Conservation (phyloP, 2,113 vertebrate species). For the Melanostigma gelatinosum region DNA sequence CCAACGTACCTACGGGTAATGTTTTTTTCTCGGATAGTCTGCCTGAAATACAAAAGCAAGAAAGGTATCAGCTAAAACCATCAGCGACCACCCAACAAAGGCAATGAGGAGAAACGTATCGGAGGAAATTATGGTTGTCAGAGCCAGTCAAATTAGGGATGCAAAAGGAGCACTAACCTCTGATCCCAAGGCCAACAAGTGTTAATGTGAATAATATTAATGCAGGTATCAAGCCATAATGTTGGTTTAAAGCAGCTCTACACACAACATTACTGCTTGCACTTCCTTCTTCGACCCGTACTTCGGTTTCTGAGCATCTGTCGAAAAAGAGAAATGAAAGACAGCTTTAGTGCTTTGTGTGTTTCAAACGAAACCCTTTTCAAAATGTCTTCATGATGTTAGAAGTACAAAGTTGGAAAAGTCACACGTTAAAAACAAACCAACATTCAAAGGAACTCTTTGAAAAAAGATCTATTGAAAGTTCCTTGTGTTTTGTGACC, state of each 20-base stretch:
- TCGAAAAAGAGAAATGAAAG: not conserved
- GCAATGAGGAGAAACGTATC: not conserved
- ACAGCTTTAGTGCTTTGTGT: not conserved
- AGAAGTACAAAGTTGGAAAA: not conserved
- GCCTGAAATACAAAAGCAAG: slow-evolving; percentile 6
- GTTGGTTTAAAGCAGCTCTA: accelerated
- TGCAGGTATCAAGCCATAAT: accelerated
- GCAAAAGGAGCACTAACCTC: not conserved
- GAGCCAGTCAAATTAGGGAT: not conserved
- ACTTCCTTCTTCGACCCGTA: not conserved
- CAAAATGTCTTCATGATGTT: not conserved
- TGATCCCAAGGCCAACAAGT: not conserved
- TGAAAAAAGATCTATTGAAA: too few relatives aligned
- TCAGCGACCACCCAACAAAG: not conserved
- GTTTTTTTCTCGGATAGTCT: too few relatives aligned
- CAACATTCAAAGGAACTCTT: not conserved
- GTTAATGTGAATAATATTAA: not conserved
- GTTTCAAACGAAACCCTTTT: not conserved
- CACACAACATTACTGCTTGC: not conserved
- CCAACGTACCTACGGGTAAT: not conserved
- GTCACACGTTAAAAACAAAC: not conserved
- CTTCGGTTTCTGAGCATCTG: slow-evolving; percentile 40
- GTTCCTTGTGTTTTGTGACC: not conserved
- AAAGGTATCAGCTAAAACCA: not conserved
- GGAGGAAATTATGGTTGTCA: not conserved